phyloP scores from a whole-genome alignment of 2,797 vertebrate genomes.

The Zalophus californianus region DNA sequence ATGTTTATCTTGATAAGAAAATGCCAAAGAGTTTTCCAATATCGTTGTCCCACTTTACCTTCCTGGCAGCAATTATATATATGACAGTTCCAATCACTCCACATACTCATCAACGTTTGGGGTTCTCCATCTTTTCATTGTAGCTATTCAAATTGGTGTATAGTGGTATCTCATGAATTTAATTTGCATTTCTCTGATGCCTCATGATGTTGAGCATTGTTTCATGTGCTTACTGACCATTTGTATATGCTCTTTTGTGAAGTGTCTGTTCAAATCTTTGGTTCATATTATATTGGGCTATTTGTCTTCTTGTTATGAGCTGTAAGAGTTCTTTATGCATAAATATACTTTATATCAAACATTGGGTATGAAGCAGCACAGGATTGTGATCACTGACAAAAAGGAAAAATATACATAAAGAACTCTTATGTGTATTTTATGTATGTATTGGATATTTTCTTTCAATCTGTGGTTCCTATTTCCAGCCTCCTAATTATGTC shows the following conservation, averaged over 20 bases:
- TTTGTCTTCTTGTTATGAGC: neutral
- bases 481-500: neutral
- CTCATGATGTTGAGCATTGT: neutral
- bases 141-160: neutral
- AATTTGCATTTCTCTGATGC: neutral
- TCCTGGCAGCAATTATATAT: neutral
- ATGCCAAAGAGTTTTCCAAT: neutral
- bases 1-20: neutral
- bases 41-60: neutral
- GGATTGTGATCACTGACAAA: too few species aligned
- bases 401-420: neutral
- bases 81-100: neutral
- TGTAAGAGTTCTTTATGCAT: neutral
- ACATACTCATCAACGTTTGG: neutral
- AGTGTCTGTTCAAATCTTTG: neutral
- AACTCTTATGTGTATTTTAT: neutral
- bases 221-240: neutral
- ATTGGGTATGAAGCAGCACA: too few species aligned
- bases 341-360: too few species aligned
- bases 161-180: neutral
- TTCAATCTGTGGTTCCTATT: neutral
- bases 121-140: neutral
- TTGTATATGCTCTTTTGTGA: neutral
- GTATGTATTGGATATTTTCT: neutral
- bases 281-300: neutral